These are phyloP conservation scores for Campaea margaritaria DNA, from an alignment of 2,888 invertebrate genomes.

Conservation along the genomic window DNA sequence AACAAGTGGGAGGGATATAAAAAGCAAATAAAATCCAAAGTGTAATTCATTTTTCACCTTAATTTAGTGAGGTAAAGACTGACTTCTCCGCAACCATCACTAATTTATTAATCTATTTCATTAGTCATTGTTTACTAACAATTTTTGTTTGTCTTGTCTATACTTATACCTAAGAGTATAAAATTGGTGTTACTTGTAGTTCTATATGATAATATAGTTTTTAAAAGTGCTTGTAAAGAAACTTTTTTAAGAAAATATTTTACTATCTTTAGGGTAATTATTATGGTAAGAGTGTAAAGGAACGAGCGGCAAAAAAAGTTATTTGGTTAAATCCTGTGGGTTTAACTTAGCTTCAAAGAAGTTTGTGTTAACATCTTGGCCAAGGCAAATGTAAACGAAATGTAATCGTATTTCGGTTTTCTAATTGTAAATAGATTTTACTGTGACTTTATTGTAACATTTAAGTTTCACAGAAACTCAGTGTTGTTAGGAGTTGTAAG, in stretches of 20 bases:
- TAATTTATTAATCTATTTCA: conserved; percentile 47
- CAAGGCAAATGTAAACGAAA: conserved; percentile 48
- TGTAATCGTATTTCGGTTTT: conserved; percentile 33
- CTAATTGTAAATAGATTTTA: conserved; percentile 66
- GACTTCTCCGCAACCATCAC: conserved; percentile 70
- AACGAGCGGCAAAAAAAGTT: conserved; percentile 36
- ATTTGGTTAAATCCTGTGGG: conserved; percentile 50
- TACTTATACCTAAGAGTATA: conserved; percentile 23
- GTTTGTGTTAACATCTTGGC: conserved; percentile 54
- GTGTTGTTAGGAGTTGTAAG: conserved; percentile 80
- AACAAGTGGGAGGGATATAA: not conserved
- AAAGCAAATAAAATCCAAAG: conserved; percentile 49
- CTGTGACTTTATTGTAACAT: conserved; percentile 58
- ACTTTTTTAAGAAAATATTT: conserved; percentile 63
- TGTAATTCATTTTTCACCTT: conserved; percentile 70
- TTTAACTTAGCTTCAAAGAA: conserved; percentile 70
- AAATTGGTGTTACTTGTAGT: conserved; percentile 38
- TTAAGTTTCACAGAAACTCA: conserved; percentile 80
- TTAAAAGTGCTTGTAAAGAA: conserved; percentile 57
- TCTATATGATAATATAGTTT: conserved; percentile 46
- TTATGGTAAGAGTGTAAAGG: conserved; percentile 51
- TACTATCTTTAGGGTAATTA: conserved; percentile 49
- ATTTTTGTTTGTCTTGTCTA: conserved; percentile 31
- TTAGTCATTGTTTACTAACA: conserved; percentile 45
- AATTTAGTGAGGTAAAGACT: conserved; percentile 82